phyloP scores from a whole-genome alignment of 2,797 vertebrate genomes.

The Tragelaphus eurycerus region DNA sequence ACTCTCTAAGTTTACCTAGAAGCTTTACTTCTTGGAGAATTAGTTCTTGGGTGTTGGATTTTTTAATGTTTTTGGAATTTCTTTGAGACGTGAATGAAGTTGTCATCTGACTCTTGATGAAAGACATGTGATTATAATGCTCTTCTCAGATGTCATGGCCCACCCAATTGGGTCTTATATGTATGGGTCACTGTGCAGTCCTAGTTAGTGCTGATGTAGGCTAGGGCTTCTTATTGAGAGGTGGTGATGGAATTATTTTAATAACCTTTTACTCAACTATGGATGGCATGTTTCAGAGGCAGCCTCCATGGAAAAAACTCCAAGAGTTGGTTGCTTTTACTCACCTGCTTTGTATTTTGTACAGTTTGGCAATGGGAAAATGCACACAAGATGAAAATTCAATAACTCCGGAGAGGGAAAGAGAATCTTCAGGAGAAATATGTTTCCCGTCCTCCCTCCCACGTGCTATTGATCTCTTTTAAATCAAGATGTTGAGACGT shows the following conservation, averaged over 20 bases:
- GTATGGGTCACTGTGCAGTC: background rate
- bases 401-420: background rate
- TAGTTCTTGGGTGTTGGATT: background rate
- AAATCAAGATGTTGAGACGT: conserved; percentile 15
- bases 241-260: conserved; percentile 2
- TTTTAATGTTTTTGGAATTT: background rate
- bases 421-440: background rate
- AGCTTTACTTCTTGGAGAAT: background rate
- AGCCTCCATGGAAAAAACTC: background rate
- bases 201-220: background rate
- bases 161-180: fast-evolving
- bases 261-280: background rate
- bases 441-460: background rate
- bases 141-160: background rate
- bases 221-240: background rate
- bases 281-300: background rate
- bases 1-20: background rate
- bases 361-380: background rate
- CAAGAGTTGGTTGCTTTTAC: background rate
- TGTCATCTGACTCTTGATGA: background rate
- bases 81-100: background rate
- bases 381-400: background rate
- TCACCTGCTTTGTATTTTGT: background rate
- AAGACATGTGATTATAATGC: background rate
- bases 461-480: conserved; percentile 13